Base-by-base conservation (phyloP, 2,888 invertebrate species). In the Drosophila mimetica region DNA sequence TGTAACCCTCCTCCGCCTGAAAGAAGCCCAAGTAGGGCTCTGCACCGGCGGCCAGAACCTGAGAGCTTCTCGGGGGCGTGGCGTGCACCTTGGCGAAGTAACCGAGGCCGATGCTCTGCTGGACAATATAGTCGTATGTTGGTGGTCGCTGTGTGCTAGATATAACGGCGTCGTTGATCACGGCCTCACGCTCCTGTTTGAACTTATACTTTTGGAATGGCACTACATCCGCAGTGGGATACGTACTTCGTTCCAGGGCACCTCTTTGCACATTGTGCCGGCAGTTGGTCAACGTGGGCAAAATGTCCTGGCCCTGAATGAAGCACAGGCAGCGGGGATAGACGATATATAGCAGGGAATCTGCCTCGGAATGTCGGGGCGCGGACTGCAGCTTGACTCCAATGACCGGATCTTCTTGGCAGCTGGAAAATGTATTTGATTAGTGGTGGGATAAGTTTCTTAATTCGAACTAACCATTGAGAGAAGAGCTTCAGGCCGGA, bases 11-110 rank as follows among this genome's bases (percentile, higher is more conserved):
- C 55, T 97, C 93, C 6, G 97, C 97, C 91, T 96, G 96, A 91
- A 97, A 97, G 91, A 97, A 97, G 1, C 96, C 97, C 64, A 97
- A 90, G 91, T 95, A 98, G 0, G 98, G 98, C 66, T 95, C 94
- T 6, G 94, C 93, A 0, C 98, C 98, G 8, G 95, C 94, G 9
- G 95, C 95, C 41, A 97, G 90, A 36, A 97, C 95, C 50, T 97
- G 92, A 18, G 95, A 95, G 69, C 95, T 95, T 54, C 96, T 94
- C 1, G 96, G 95, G 0, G 97, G 95, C 63, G 95, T 94, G 5
- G 95, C 94, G 46, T 95, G 93, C 71, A 95, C 95, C 90, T 94
- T 94, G 13, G 91, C 90, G 70, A 86, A 90, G 44, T 90, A 90
- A 2, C 92, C 92, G 30, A 77, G 72, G 8, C 87, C 81, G 9